phyloP scores from a whole-genome alignment of 2,888 invertebrate species.

The Athalia cordata region DNA sequence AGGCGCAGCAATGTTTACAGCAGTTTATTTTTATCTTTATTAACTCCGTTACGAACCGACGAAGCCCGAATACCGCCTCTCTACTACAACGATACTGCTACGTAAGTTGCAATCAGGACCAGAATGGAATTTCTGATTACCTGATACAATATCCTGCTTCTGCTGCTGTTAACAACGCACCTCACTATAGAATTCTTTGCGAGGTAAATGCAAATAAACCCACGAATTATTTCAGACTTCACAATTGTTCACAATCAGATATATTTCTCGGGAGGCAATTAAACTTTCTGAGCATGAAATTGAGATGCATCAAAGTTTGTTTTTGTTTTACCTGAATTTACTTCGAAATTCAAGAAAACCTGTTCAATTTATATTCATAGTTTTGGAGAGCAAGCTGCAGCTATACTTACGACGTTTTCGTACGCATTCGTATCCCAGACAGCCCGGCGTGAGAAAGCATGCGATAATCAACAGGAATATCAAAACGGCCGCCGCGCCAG shows the following conservation, averaged over 20 bases:
- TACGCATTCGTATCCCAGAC: slow-evolving; percentile 70
- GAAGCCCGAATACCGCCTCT: background rate
- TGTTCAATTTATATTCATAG: background rate
- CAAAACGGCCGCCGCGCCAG: slow-evolving; percentile 63
- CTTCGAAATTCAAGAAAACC: background rate
- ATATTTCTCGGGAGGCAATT: background rate
- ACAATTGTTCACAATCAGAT: background rate
- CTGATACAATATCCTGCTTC: background rate
- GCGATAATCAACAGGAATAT: slow-evolving; percentile 66
- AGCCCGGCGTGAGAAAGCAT: slow-evolving; percentile 71
- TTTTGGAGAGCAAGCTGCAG: no score
- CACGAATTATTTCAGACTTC: background rate
- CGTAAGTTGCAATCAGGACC: slow-evolving; percentile 13
- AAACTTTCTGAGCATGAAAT: no score
- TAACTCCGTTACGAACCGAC: background rate
- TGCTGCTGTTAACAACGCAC: background rate
- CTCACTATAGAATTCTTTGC: no score
- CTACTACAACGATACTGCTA: background rate
- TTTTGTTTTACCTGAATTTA: background rate
- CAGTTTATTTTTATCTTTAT: slow-evolving; percentile 13
- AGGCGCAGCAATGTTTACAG: background rate
- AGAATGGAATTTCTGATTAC: slow-evolving; percentile 9
- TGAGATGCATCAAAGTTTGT: no score
- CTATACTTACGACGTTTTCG: slow-evolving; percentile 47
- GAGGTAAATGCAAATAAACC: no score